Evolutionary conservation across 2,888 invertebrate species (phyloP).

Genomic region (Drosophila greeni): DNA sequence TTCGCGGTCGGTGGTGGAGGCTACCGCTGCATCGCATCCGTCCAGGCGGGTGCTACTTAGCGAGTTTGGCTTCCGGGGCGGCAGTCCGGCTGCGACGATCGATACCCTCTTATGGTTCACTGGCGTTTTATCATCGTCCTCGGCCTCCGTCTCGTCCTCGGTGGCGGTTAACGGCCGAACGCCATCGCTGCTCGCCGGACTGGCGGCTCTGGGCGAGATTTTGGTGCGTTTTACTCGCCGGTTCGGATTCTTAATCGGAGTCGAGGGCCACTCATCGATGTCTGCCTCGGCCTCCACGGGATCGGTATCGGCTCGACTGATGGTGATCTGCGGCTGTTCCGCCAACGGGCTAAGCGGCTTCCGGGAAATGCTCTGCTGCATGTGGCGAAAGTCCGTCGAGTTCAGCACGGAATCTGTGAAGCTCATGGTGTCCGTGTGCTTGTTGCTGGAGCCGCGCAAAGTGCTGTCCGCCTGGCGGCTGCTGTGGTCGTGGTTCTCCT

Average conservation of each 20-base stretch:
- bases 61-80: slow-evolving; percentile 47
- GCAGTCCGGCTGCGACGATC: slow-evolving; percentile 15
- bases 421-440: slow-evolving; percentile 71
- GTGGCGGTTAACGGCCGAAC: slow-evolving; percentile 45
- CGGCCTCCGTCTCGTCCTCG: slow-evolving; percentile 36
- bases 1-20: slow-evolving; percentile 50
- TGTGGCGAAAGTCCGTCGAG: slow-evolving; percentile 65
- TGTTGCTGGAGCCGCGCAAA: slow-evolving; percentile 48
- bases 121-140: slow-evolving; percentile 56
- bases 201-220: slow-evolving; percentile 51
- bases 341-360: slow-evolving; percentile 73
- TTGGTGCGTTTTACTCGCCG: slow-evolving; percentile 69
- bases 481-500: slow-evolving; percentile 63
- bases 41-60: slow-evolving; percentile 73
- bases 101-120: slow-evolving; percentile 50
- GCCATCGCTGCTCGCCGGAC: slow-evolving; percentile 56
- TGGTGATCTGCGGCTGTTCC: slow-evolving; percentile 51
- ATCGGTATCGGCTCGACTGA: slow-evolving; percentile 46
- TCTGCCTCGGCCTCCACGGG: slow-evolving; percentile 65
- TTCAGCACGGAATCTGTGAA: slow-evolving; percentile 76
- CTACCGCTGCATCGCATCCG: slow-evolving; percentile 48
- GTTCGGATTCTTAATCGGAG: slow-evolving; percentile 59
- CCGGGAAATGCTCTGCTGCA: slow-evolving; percentile 62
- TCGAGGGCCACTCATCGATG: slow-evolving; percentile 75
- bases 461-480: slow-evolving; percentile 40